These are phyloP conservation scores for Zaprionus nigranus DNA, from an alignment of 1,140 invertebrate species.

Conservation along the genomic window DNA sequence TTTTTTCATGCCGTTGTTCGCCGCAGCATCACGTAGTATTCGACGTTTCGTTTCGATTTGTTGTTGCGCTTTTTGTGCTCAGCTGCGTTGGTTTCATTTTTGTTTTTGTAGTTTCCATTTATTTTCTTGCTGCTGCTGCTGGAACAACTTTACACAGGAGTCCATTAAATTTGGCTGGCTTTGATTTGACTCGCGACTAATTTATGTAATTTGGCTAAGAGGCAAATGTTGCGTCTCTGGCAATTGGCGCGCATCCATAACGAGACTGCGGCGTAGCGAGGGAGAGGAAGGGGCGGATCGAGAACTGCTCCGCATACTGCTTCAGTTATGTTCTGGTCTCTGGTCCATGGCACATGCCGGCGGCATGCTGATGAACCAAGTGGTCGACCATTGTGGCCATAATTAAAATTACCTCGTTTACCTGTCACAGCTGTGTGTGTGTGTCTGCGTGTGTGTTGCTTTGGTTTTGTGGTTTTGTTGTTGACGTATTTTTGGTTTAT, in stretches of 20 bases:
- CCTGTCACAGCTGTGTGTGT: slow-evolving; percentile 54
- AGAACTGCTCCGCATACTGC: no score
- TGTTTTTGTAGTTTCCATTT: slow-evolving; percentile 46
- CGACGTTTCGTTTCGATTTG: slow-evolving; percentile 47
- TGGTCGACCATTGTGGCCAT: slow-evolving; percentile 67
- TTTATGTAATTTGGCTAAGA: slow-evolving; percentile 82
- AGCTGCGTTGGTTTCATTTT: slow-evolving; percentile 33
- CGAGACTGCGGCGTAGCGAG: slow-evolving; percentile 39
- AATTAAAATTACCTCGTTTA: slow-evolving; percentile 83
- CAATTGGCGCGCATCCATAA: slow-evolving; percentile 78
- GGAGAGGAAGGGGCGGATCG: not conserved
- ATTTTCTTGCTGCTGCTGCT: slow-evolving; percentile 7
- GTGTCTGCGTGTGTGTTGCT: not conserved
- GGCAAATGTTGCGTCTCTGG: slow-evolving; percentile 58
- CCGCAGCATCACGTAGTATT: slow-evolving; percentile 52
- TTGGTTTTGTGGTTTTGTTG: slow-evolving; percentile 74
- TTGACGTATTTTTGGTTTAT: slow-evolving; percentile 84
- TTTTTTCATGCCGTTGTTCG: not conserved
- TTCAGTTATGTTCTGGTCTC: not conserved
- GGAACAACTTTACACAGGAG: slow-evolving; percentile 70
- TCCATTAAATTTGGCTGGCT: slow-evolving; percentile 75
- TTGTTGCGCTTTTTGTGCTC: slow-evolving; percentile 32
- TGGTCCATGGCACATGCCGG: slow-evolving; percentile 29
- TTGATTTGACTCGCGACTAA: slow-evolving; percentile 74
- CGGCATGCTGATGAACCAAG: slow-evolving; percentile 74